Conservation (phyloP, 2,888 invertebrate species). For the Deroplatys truncata region DNA sequence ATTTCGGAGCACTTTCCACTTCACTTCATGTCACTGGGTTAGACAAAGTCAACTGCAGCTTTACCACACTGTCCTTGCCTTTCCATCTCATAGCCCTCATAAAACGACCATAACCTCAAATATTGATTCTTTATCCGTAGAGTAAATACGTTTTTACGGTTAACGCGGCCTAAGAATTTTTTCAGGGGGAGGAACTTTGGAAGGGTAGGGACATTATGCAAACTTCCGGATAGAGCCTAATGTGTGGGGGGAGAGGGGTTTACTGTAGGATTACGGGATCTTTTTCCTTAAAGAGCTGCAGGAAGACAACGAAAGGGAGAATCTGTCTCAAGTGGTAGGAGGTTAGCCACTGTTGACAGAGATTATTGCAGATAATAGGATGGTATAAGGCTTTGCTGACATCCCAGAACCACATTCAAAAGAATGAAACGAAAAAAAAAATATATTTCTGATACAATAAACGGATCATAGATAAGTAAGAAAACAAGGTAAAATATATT, state of each 20-base stretch:
- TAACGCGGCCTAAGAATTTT: conserved; percentile 15
- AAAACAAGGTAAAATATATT: too few relatives aligned
- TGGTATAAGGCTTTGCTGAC: not conserved
- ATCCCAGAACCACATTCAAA: too few relatives aligned
- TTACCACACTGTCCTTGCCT: not conserved
- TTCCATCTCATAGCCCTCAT: not conserved
- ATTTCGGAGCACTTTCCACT: not conserved
- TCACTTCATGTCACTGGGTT: not conserved
- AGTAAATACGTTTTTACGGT: conserved; percentile 15
- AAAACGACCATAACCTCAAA: not conserved
- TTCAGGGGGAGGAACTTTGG: not conserved
- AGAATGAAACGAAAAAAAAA: too few relatives aligned
- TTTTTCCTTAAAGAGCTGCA: not conserved
- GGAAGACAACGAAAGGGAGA: not conserved
- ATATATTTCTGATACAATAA: too few relatives aligned
- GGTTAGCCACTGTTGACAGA: not conserved
- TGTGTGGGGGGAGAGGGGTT: not conserved
- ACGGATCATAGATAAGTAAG: too few relatives aligned
- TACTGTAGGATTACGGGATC: not conserved
- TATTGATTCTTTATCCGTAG: conserved; percentile 10
- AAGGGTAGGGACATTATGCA: not conserved
- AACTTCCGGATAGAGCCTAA: conserved; percentile 7
- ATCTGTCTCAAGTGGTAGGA: not conserved
- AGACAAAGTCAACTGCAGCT: not conserved
- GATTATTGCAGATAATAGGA: not conserved